Evolutionary conservation across 2,888 invertebrate species (phyloP), one percentile per base, ranked within the genome.

Genomic region (Miltochrista miniata): DNA sequence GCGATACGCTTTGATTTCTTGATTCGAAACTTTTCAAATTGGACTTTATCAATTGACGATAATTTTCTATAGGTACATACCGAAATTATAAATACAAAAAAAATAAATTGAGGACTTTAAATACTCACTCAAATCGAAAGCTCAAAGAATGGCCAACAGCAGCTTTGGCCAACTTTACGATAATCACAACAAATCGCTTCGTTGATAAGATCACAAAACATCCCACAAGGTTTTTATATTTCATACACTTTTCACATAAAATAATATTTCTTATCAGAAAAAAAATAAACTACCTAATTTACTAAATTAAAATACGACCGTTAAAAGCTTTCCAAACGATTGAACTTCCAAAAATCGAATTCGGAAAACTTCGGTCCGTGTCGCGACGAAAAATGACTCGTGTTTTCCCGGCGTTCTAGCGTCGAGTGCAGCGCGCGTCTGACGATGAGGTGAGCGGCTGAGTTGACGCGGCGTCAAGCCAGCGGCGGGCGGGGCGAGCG

Each of bases 351-450:
- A 71, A 79, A 78, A 76, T 68, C 75, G 75, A 76, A 74, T 76
- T 76, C 74, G 80, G 81, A 81, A 84, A 89, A 88, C 81, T 88
- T 84, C 81, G 77, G 63, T 73, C 79, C 74, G 76, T 64, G 76
- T 64, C 87, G 85, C 88, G 85, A 77, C 80, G 89, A 87, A 89
- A 89, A 90, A 86, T 85, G 83, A 79, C 79, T 86, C 84, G 86
- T 87, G 82, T 87, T 90, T 90, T 88, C 88, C 89, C 91, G 85
- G 87, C 89, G 84, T 85, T 85, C 91, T 83, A 78, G 85, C 90
- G 88, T 87, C 85, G 89, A 90, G 86, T 90, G 87, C 85, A 85
- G 87, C 83, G 84, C 84, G 86, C 85, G 83, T 83, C 82, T 83
- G 83, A 82, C 83, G 79, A 77, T 71, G 81, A 84, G 83, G 85